Percentiles rank a stretch among this genome's conserved stretches.
phyloP scores from a whole-genome alignment of 2,113 vertebrate genomes.

The Echinops telfairi region DNA sequence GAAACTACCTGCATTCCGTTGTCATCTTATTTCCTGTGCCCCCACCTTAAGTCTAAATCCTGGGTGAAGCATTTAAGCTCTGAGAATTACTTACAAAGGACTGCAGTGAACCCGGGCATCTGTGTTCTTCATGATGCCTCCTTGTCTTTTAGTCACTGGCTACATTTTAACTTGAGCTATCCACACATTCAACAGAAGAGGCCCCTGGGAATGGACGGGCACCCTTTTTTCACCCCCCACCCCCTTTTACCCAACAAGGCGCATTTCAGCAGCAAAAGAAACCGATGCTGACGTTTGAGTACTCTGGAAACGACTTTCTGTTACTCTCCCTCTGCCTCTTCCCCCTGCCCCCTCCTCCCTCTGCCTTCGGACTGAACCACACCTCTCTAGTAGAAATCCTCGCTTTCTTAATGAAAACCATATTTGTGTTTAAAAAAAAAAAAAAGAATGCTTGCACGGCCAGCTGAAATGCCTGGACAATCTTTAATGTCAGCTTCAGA shows the following conservation, averaged over 20 bases:
- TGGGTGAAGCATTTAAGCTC: neutral
- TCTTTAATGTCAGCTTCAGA: constrained; percentile 89
- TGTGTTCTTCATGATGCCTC: constrained; percentile 65
- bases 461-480: constrained; percentile 87
- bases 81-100: constrained; percentile 31
- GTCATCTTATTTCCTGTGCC: neutral
- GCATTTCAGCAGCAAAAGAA: constrained; percentile 81
- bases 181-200: constrained; percentile 72
- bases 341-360: constrained; percentile 53
- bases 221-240: constrained; percentile 73
- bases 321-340: neutral
- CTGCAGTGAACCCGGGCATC: constrained; percentile 69
- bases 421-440: constrained; percentile 81
- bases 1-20: neutral
- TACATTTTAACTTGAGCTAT: constrained; percentile 78
- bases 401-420: constrained; percentile 90
- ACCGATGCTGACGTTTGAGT: constrained; percentile 79
- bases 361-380: constrained; percentile 85
- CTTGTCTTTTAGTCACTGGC: constrained; percentile 76
- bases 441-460: constrained; percentile 80
- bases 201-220: constrained; percentile 75
- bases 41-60: too few species aligned
- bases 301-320: constrained; percentile 67
- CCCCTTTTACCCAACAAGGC: constrained; percentile 72
- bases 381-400: constrained; percentile 89